Evolutionary conservation across 2,888 invertebrate species (phyloP).

Genomic region (Erebia aethiops): DNA sequence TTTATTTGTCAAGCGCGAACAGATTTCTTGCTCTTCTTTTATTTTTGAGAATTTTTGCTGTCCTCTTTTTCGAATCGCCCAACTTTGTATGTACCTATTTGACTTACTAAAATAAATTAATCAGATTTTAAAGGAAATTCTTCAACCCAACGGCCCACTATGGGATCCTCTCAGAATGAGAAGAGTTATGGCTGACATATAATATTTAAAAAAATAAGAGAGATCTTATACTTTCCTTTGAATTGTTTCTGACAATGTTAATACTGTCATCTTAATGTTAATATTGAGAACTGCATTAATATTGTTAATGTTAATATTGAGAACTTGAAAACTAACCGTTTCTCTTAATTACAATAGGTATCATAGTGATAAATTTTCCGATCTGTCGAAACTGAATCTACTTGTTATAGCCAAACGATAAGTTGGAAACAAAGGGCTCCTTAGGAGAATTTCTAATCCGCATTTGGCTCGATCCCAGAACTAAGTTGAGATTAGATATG

Average conservation of each 20-base stretch:
- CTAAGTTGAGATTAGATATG: slow-evolving; percentile 60
- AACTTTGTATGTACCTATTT: not conserved
- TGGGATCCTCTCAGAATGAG: not conserved
- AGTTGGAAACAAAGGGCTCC: slow-evolving; percentile 34
- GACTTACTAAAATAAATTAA: too few relatives aligned
- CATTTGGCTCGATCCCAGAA: slow-evolving; percentile 65
- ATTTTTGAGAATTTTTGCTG: not conserved
- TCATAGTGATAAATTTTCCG: slow-evolving; percentile 15
- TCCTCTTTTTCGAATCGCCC: not conserved
- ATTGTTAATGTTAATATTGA: not conserved
- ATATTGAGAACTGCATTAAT: not conserved
- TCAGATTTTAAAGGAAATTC: too few relatives aligned
- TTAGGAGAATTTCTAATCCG: slow-evolving; percentile 55
- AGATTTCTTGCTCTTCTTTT: too few relatives aligned
- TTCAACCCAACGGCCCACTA: too few relatives aligned
- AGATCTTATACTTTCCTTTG: not conserved
- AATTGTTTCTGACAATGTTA: slow-evolving; percentile 6
- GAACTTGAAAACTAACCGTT: slow-evolving; percentile 11
- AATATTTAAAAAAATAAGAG: not conserved
- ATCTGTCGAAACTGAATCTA: slow-evolving; percentile 16
- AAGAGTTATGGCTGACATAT: not conserved
- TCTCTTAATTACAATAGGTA: slow-evolving; percentile 5
- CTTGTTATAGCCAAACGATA: slow-evolving; percentile 19
- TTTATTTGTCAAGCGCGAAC: too few relatives aligned
- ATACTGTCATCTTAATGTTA: too few relatives aligned